Percentiles rank a stretch among this genome's conserved stretches.
Conservation (phyloP, 2,797 vertebrate species). For the Hypotaenidia okinawae region DNA sequence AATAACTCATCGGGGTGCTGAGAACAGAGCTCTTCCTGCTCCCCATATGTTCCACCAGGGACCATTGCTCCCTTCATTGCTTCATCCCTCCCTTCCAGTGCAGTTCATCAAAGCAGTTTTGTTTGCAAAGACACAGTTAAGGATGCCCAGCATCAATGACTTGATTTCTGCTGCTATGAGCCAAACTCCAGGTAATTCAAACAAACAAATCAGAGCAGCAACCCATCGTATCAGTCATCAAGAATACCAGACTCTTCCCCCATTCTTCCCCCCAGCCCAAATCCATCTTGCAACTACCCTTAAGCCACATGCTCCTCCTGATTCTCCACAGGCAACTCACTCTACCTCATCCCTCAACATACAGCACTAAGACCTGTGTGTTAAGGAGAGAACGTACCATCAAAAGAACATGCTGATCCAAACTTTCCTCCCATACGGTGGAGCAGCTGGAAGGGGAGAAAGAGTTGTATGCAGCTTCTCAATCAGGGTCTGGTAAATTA, state of each 20-base stretch:
- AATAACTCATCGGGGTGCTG: rapidly evolving
- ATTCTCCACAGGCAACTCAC: background rate
- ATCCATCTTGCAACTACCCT: background rate
- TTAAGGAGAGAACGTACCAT: background rate
- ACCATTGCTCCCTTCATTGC: rapidly evolving
- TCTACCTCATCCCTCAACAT: background rate
- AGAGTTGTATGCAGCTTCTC: background rate
- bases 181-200: background rate
- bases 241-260: background rate
- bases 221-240: background rate
- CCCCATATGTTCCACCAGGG: background rate
- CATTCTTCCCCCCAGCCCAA: background rate
- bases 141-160: background rate
- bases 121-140: background rate
- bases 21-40: background rate
- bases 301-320: background rate
- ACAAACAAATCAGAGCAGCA: background rate
- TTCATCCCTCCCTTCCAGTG: background rate
- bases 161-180: background rate
- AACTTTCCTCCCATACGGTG: background rate
- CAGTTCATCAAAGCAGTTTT: background rate
- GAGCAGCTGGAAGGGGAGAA: background rate
- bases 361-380: background rate
- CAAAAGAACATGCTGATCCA: rapidly evolving
- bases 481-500: too few relatives aligned